These are phyloP conservation scores for Cephus rjabovi DNA, from an alignment of 2,888 invertebrate species.

Conservation along the genomic window DNA sequence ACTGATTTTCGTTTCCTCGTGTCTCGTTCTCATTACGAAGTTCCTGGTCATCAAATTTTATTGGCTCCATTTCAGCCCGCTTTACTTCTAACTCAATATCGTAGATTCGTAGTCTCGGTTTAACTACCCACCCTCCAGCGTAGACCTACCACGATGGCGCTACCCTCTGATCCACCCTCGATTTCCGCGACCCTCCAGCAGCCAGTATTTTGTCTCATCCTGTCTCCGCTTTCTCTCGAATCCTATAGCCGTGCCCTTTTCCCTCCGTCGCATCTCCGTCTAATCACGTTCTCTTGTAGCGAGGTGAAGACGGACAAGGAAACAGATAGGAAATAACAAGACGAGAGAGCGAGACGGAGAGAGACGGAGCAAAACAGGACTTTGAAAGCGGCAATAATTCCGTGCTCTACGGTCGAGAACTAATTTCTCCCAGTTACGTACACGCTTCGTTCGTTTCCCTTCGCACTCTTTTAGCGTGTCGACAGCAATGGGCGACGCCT, in stretches of 20 bases:
- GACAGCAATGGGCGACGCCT: not conserved
- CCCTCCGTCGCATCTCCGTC: not conserved
- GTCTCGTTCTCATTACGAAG: slow-evolving; percentile 61
- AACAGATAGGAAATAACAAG: not conserved
- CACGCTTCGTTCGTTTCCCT: slow-evolving; percentile 23
- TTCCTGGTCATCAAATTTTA: slow-evolving; percentile 65
- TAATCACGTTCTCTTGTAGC: slow-evolving; percentile 2
- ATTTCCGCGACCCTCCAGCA: not conserved
- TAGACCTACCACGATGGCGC: not conserved
- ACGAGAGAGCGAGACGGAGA: not conserved
- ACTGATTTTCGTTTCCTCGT: slow-evolving; percentile 26
- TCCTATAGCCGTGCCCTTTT: not conserved
- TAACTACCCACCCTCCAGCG: slow-evolving; percentile 44
- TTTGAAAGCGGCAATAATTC: slow-evolving; percentile 54
- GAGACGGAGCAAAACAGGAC: slow-evolving; percentile 25
- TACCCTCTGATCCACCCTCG: not conserved
- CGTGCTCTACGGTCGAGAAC: slow-evolving; percentile 49
- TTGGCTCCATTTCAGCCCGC: slow-evolving; percentile 58
- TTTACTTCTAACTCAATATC: slow-evolving; percentile 61
- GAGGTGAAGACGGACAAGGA: not conserved
- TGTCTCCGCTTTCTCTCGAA: slow-evolving; percentile 31
- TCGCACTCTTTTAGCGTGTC: slow-evolving; percentile 6
- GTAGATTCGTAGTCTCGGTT: slow-evolving; percentile 55
- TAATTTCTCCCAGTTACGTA: slow-evolving; percentile 42
- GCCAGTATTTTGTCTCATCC: not conserved